Conservation (phyloP, 2,113 vertebrate species). For the Propithecus coquereli region DNA sequence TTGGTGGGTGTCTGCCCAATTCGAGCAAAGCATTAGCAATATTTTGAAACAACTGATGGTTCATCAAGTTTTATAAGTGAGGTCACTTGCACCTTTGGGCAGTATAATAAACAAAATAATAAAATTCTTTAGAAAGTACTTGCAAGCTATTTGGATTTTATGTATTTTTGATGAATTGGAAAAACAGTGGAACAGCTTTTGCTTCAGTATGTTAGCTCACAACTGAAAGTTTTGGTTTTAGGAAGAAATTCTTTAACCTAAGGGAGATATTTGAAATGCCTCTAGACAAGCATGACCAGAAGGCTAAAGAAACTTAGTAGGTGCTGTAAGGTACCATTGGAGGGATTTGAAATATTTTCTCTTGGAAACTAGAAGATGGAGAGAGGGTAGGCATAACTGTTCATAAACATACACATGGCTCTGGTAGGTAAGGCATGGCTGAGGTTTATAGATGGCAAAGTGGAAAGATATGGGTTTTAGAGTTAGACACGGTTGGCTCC, state of each 20-base stretch:
- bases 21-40: background rate
- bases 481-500: background rate
- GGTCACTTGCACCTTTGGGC: background rate
- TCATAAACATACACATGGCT: background rate
- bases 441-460: background rate
- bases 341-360: background rate
- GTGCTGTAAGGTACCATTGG: background rate
- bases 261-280: background rate
- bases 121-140: slow-evolving; percentile 13
- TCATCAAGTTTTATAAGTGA: slow-evolving; percentile 4
- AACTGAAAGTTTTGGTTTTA: background rate
- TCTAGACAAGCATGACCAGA: background rate
- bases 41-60: slow-evolving; percentile 27
- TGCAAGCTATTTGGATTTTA: slow-evolving; percentile 19
- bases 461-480: background rate
- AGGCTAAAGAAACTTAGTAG: background rate
- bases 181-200: background rate
- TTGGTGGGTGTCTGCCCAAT: background rate
- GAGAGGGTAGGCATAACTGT: background rate
- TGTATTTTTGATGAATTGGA: slow-evolving; percentile 34
- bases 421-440: background rate
- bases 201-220: background rate
- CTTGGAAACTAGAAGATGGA: background rate
- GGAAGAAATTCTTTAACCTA: background rate
- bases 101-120: slow-evolving; percentile 41